Conservation (phyloP, 2,888 invertebrate species). For the Sepioteuthis lessoniana region DNA sequence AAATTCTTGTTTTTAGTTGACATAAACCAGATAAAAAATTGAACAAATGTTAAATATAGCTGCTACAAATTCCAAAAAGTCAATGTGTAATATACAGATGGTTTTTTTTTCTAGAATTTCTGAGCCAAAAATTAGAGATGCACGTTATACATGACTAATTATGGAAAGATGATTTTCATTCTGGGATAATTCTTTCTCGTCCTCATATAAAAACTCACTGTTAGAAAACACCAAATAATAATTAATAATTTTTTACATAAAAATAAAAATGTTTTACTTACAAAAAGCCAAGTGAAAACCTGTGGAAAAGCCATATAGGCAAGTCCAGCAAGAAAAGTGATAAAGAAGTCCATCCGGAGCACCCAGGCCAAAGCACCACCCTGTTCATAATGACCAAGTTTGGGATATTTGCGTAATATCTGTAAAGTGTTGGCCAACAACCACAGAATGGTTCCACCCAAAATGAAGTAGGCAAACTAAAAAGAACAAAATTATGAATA, state of each 20-base stretch:
- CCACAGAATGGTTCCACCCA: slow-evolving; percentile 44
- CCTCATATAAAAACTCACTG: not conserved
- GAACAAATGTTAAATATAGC: no score
- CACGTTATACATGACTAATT: no score
- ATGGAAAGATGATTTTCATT: not conserved
- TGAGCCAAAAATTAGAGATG: no score
- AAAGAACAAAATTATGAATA: not conserved
- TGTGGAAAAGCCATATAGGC: slow-evolving; percentile 57
- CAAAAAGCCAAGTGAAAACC: slow-evolving; percentile 53
- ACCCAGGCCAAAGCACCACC: slow-evolving; percentile 57
- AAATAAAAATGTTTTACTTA: slow-evolving; percentile 48
- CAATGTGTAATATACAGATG: no score
- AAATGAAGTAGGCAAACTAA: slow-evolving; percentile 52
- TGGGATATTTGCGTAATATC: slow-evolving; percentile 49
- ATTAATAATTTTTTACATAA: no score
- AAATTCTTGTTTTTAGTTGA: no score
- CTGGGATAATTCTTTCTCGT: not conserved
- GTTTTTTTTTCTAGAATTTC: no score
- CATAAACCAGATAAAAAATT: no score
- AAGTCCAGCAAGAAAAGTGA: slow-evolving; percentile 56
- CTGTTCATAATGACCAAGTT: slow-evolving; percentile 59
- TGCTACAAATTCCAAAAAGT: no score
- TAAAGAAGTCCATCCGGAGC: slow-evolving; percentile 56
- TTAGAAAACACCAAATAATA: no score
- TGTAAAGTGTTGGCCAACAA: slow-evolving; percentile 51